Evolutionary conservation across 2,888 invertebrate species (phyloP).

Genomic region (Harpagoxenus sublaevis): DNA sequence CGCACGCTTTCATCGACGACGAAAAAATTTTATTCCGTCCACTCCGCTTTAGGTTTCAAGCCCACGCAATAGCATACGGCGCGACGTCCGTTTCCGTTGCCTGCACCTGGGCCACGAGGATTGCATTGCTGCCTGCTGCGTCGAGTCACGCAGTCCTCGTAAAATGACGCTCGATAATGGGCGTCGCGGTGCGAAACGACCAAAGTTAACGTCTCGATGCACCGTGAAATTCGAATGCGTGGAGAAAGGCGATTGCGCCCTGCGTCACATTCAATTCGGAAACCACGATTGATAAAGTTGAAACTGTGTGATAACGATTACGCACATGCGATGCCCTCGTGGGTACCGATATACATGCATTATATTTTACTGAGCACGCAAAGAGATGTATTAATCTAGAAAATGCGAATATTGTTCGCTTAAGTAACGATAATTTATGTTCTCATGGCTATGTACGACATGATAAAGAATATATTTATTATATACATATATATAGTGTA

Average conservation of each 20-base stretch:
- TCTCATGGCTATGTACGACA: no score
- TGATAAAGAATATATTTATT: no score
- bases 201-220: conserved; percentile 32
- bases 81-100: conserved; percentile 1
- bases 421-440: no score
- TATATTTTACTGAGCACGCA: background rate
- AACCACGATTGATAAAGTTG: conserved; percentile 7
- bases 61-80: background rate
- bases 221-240: conserved; percentile 25
- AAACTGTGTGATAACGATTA: conserved; percentile 4
- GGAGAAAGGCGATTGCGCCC: conserved; percentile 3
- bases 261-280: conserved; percentile 20
- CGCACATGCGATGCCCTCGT: background rate
- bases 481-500: no score
- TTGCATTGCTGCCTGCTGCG: background rate
- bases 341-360: no score
- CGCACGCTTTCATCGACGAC: background rate
- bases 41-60: conserved; percentile 20
- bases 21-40: conserved; percentile 28
- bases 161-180: conserved; percentile 21
- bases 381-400: background rate
- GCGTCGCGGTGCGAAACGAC: background rate
- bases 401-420: background rate
- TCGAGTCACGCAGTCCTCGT: conserved; percentile 5
- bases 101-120: background rate